Base-by-base conservation (phyloP, 2,113 vertebrate genomes). In the Mirounga angustirostris region DNA sequence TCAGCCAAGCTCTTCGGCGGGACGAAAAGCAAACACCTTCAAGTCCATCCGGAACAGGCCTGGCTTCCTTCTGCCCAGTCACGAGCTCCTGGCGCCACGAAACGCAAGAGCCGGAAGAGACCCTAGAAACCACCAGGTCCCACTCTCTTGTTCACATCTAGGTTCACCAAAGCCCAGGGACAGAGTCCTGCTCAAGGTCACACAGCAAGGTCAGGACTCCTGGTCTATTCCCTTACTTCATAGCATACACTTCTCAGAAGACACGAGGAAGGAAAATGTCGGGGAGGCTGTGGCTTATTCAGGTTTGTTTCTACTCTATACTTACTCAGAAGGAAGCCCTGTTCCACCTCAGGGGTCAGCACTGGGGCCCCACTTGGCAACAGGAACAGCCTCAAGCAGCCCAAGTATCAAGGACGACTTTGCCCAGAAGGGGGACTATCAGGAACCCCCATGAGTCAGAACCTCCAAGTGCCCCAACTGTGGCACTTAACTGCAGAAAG, bases 11-110 rank as follows among this genome's bases (percentile, higher is more conserved):
- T 82, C 95, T 89, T 89, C 97, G 52, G 3, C 1, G 14, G 52
- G 12, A 85, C 26, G 12, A 1, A 83, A 93, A 89, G 84, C 88
- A 91, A 95, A 93, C 86, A 95, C 95, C 97, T 93, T 87, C n/a
- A 36, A 69, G 89, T 83, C 69, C 91, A 50, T 87, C 76, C 67
- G 90, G 94, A 96, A 94, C 0, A 73, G 97, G 95, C 94, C 86
- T 93, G 89, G 94, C 89, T 97, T 97, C 97, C 98, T 94, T 36
- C 79, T 79, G 85, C 80, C 65, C 61, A 11, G 76, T 92, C 87
- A 63, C 11, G 2, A 54, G 82, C 83, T 96, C 82, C 89, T 21
- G 50, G 87, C 9, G 19, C 78, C 79, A 79, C 24, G 18, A 63
- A 88, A 36, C 1, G 26, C 52, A 56, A 71, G 13, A 50, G 54